Evolutionary conservation across 2,113 vertebrate genomes (phyloP), one percentile per base, ranked within the genome.

Genomic region (Trematocara zebra): DNA sequence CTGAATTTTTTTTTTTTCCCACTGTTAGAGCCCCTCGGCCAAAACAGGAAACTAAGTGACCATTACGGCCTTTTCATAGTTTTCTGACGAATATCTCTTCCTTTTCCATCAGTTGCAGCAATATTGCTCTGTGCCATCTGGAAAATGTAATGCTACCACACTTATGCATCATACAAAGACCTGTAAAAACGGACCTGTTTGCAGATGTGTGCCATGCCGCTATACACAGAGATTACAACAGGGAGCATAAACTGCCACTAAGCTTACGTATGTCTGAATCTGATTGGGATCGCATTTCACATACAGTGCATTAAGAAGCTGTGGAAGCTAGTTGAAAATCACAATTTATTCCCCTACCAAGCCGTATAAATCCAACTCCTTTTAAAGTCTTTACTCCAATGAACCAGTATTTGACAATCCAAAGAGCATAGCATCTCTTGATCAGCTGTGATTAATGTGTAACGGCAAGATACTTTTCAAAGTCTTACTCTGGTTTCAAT

Each of bases 381-480:
- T 88, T 85, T 56, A 35, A 84, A 87, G 56, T 40, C 11, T 81
- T 53, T 51, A 28, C 23, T 51, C n/a, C 33, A 64, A 20, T 35
- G 26, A 72, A 12, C 5, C 9, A 17, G 18, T 33, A 87, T 82
- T 31, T 82, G 18, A 87, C 59, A 84, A 53, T 76, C 44, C 23
- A 76, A 76, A 76, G 4, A 18, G 15, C 6, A 18, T 11, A 76
- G 15, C 44, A 49, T 76, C 42, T 76, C 15, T 49, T 49, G 69
- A 82, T 85, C 85, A 80, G n/a, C 23, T 72, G 64, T 74, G 69
- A 89, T 80, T 80, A 74, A 83, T 84, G 20, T 74, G 20, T 28
- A 51, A 33, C 0, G 2, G 42, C n/a, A 84, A 81, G 35, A 72
- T 3, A 2, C 15, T 44, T 61, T 33, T 89, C 52, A 20, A 67